Conservation (phyloP, 2,888 invertebrate genomes). For the Heliothis peltigera region DNA sequence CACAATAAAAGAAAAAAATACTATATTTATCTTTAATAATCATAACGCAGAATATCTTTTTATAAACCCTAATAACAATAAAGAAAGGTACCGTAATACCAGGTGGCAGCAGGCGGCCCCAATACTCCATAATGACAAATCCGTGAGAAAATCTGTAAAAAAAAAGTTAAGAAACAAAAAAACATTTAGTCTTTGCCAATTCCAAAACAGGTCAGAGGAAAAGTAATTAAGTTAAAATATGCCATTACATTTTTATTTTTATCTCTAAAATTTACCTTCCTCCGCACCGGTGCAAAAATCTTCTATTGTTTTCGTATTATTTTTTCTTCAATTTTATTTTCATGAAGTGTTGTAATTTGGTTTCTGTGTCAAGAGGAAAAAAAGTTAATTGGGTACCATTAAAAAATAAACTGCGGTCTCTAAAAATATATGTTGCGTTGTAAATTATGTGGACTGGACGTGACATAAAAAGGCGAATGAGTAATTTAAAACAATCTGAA, state of each 20-base stretch:
- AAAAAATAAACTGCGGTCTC: slow-evolving; percentile 77
- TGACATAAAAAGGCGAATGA: slow-evolving; percentile 43
- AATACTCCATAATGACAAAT: slow-evolving; percentile 51
- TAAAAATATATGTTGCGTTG: slow-evolving; percentile 70
- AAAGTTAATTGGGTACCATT: slow-evolving; percentile 83
- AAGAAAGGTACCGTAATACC: slow-evolving; percentile 31
- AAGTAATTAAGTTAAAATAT: slow-evolving; percentile 63
- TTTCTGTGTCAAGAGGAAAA: slow-evolving; percentile 73
- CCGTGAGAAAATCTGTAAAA: slow-evolving; percentile 41
- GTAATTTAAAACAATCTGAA: slow-evolving; percentile 28
- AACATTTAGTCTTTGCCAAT: slow-evolving; percentile 52
- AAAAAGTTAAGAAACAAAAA: slow-evolving; percentile 26
- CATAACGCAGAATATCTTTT: slow-evolving; percentile 35
- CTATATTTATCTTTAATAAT: slow-evolving; percentile 27
- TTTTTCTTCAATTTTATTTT: slow-evolving; percentile 65
- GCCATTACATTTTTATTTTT: slow-evolving; percentile 54
- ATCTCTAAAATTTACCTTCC: slow-evolving; percentile 56
- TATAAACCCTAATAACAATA: slow-evolving; percentile 31
- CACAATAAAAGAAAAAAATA: slow-evolving; percentile 27
- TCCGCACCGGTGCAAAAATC: slow-evolving; percentile 51
- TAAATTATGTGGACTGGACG: slow-evolving; percentile 67
- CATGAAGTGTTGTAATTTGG: slow-evolving; percentile 77
- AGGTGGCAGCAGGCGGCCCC: slow-evolving; percentile 38
- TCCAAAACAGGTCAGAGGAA: slow-evolving; percentile 45
- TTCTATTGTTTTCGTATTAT: slow-evolving; percentile 70